Evolutionary conservation across 2,888 invertebrate species (phyloP).

Genomic region (Pandemis heparana): DNA sequence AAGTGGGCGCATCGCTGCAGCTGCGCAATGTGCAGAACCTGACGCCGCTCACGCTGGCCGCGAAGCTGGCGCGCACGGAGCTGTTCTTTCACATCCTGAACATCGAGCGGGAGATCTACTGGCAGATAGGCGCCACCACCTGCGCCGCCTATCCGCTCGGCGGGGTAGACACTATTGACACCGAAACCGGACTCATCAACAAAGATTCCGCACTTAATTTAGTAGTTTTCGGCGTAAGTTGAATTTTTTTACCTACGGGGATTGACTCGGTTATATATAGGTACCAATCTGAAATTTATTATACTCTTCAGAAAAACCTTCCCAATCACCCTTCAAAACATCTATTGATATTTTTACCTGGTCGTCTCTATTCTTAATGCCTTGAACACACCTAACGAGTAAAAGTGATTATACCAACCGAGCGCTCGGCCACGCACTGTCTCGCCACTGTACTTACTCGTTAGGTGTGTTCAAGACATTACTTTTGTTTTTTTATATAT

Average conservation of each 20-base stretch:
- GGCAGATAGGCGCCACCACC: conserved; percentile 98
- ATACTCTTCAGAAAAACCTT: too few relatives aligned
- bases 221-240: conserved; percentile 96
- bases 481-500: too few relatives aligned
- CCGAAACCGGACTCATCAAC: conserved; percentile 95
- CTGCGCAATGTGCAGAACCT: conserved; percentile 94
- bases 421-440: too few relatives aligned
- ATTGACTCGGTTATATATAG: background rate
- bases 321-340: too few relatives aligned
- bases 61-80: conserved; percentile 96
- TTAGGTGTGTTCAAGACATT: too few relatives aligned
- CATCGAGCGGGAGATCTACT: conserved; percentile 98
- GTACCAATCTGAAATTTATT: too few relatives aligned
- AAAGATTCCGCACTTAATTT: conserved; percentile 97
- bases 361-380: too few relatives aligned
- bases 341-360: too few relatives aligned
- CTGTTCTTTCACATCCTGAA: conserved; percentile 99
- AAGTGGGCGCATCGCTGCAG: conserved; percentile 95
- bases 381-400: too few relatives aligned
- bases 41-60: conserved; percentile 97
- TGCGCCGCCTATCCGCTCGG: conserved; percentile 98
- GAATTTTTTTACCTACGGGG: background rate
- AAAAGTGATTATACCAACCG: too few relatives aligned
- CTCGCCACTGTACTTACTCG: too few relatives aligned
- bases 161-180: conserved; percentile 98